Conservation (phyloP, 2,888 invertebrate species). For the Dicyrtoma fusca region DNA sequence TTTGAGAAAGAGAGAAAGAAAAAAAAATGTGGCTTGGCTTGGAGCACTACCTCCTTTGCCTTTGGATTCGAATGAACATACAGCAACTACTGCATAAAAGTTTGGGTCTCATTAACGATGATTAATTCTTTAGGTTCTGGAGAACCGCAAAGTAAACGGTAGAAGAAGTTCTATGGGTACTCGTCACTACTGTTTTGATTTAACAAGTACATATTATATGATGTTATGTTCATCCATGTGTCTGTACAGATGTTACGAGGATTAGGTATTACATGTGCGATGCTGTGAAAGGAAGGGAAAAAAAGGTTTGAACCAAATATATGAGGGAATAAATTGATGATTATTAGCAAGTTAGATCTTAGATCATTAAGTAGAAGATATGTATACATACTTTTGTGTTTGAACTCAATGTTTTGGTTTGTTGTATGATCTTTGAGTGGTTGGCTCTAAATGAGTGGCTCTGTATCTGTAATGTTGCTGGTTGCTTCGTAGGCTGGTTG, state of each 20-base stretch:
- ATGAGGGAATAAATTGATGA: background rate
- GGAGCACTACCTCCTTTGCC: too few species aligned
- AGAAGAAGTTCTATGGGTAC: slow-evolving; percentile 13
- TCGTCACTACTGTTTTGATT: background rate
- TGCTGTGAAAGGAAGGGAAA: background rate
- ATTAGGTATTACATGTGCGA: too few species aligned
- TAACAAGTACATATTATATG: too few species aligned
- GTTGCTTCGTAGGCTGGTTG: background rate
- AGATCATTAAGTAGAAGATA: too few species aligned
- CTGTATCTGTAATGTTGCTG: slow-evolving; percentile 1
- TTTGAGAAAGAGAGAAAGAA: too few species aligned
- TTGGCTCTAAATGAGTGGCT: background rate
- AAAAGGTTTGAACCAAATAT: background rate
- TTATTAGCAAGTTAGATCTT: background rate
- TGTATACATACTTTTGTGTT: too few species aligned
- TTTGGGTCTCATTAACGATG: slow-evolving; percentile 22
- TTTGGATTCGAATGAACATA: background rate
- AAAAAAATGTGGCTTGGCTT: too few species aligned
- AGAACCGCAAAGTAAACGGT: slow-evolving; percentile 32
- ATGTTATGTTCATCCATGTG: too few species aligned
- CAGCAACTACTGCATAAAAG: slow-evolving; percentile 16
- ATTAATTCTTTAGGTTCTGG: slow-evolving; percentile 19
- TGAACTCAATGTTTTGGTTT: background rate
- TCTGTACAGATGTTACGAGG: too few species aligned
- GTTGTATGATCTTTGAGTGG: background rate